Evolutionary conservation across 2,797 vertebrate genomes (phyloP).

Genomic region (Eidolon dupreanum): DNA sequence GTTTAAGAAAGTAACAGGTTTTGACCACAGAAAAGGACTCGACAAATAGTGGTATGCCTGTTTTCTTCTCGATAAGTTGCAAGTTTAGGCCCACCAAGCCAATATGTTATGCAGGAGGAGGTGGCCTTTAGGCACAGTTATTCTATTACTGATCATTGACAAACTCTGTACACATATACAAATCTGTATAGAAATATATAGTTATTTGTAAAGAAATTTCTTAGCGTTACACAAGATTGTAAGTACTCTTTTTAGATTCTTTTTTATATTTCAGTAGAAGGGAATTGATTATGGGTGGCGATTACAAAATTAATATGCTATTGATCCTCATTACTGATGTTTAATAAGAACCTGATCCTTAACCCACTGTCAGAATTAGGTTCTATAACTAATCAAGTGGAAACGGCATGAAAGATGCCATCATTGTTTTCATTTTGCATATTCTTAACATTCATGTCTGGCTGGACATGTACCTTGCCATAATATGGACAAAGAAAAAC

Average conservation of each 20-base stretch:
- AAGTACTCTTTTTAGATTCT: not conserved
- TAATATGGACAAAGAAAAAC: not conserved
- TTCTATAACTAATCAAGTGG: not conserved
- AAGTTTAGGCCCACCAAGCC: not conserved
- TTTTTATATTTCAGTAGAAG: constrained; percentile 19
- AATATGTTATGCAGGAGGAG: not conserved
- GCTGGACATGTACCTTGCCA: not conserved
- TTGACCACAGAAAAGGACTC: not conserved
- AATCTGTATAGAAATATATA: too few species aligned
- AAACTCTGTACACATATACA: not conserved
- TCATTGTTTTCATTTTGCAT: not conserved
- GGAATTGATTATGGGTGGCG: not conserved
- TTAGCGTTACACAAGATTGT: not conserved
- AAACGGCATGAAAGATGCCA: not conserved
- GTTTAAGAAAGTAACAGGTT: not conserved
- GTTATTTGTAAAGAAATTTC: not conserved
- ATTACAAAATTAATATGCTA: constrained; percentile 16
- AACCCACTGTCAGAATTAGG: constrained; percentile 1
- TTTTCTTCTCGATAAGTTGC: not conserved
- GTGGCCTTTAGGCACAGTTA: not conserved
- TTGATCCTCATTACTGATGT: constrained; percentile 4
- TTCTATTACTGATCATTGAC: not conserved
- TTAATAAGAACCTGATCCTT: constrained; percentile 26
- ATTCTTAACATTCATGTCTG: not conserved
- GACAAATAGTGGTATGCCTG: not conserved